Percentiles rank a stretch among this genome's conserved stretches.
Conservation (phyloP, 2,113 vertebrate genomes). For the Rhea pennata region DNA sequence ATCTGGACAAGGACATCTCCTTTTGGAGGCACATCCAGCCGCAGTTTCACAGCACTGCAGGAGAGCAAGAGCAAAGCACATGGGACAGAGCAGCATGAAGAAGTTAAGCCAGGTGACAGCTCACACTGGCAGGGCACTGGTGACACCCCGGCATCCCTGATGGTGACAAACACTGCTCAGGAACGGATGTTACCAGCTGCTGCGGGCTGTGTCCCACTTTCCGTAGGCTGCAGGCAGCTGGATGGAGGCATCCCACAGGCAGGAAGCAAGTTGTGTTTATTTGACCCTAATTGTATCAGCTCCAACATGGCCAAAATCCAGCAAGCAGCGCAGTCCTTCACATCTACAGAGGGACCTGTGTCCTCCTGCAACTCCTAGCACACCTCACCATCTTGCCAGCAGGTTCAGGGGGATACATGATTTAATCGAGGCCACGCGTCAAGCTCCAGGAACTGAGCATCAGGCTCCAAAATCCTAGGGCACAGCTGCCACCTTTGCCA, state of each 20-base stretch:
- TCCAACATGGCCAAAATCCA: too few relatives aligned
- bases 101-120: too few relatives aligned
- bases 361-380: background rate
- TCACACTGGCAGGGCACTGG: background rate
- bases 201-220: too few relatives aligned
- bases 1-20: background rate
- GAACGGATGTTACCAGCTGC: too few relatives aligned
- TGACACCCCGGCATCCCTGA: background rate
- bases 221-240: too few relatives aligned
- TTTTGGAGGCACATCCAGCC: background rate
- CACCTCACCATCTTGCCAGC: fast-evolving
- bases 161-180: background rate
- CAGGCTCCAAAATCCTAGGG: background rate
- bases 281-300: too few relatives aligned
- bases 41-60: background rate
- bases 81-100: fast-evolving
- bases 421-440: fast-evolving
- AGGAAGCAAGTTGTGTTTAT: too few relatives aligned
- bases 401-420: fast-evolving
- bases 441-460: background rate
- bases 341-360: fast-evolving
- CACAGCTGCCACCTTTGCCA: background rate
- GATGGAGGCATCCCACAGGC: too few relatives aligned
- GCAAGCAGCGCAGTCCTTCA: background rate
- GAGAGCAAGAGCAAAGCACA: background rate